Percentiles rank a stretch among this genome's conserved stretches.
These are phyloP conservation scores for Macrochelys suwanniensis DNA, from an alignment of 2,797 vertebrate species.

Conservation along the genomic window DNA sequence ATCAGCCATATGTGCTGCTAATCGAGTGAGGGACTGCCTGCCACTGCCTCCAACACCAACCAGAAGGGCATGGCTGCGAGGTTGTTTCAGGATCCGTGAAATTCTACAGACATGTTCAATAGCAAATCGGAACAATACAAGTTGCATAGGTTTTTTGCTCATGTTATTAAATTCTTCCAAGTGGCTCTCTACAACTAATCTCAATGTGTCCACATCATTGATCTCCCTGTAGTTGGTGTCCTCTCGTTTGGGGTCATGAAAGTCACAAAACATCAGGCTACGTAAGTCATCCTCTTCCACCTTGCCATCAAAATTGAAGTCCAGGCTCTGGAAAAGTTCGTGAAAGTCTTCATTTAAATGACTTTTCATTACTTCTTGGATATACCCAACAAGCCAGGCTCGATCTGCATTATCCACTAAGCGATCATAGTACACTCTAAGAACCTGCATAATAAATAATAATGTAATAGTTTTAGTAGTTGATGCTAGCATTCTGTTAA, in stretches of 20 bases:
- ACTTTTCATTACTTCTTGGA: conserved; percentile 82
- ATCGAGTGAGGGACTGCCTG: conserved; percentile 90
- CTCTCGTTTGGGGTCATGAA: conserved; percentile 90
- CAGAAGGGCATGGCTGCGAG: conserved; percentile 90
- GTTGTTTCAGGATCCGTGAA: conserved; percentile 92
- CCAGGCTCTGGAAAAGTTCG: conserved; percentile 85
- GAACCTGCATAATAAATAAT: conserved; percentile 81
- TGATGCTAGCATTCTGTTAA: background rate
- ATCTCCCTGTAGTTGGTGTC: conserved; percentile 90
- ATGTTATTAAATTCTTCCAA: conserved; percentile 92
- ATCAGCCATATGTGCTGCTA: conserved; percentile 92
- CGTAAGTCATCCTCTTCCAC: conserved; percentile 92
- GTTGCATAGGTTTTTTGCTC: conserved; percentile 92
- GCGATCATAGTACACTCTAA: conserved; percentile 93
- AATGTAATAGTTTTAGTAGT: background rate
- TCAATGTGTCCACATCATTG: conserved; percentile 81
- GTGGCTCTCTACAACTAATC: conserved; percentile 86
- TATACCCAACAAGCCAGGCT: conserved; percentile 87
- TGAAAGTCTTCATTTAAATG: conserved; percentile 85
- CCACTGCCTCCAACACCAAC: conserved; percentile 94
- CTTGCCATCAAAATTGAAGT: conserved; percentile 85
- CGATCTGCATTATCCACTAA: conserved; percentile 89
- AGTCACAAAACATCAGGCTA: conserved; percentile 95
- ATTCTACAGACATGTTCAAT: conserved; percentile 93
- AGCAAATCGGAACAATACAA: conserved; percentile 94